Evolutionary conservation across 2,888 invertebrate genomes (phyloP).

Genomic region (Hydrotaea cyrtoneurina): DNA sequence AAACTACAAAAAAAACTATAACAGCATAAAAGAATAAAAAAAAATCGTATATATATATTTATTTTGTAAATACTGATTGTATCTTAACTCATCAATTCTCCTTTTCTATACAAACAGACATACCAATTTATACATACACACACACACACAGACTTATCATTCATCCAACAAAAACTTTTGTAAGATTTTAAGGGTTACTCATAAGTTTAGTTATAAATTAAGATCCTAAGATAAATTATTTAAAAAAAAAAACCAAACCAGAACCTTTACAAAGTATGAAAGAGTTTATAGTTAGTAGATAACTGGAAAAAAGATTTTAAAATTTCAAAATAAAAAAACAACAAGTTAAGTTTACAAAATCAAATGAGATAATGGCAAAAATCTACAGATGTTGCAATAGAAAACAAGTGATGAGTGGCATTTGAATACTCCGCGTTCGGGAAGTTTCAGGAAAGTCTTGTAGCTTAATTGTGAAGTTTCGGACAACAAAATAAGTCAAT

Average conservation of each 20-base stretch:
- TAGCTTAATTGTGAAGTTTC: no score
- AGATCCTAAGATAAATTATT: slow-evolving; percentile 14
- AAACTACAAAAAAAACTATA: background rate
- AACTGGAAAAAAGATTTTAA: background rate
- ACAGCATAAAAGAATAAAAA: background rate
- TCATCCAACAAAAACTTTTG: slow-evolving; percentile 17
- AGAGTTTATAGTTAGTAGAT: slow-evolving; percentile 48
- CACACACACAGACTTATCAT: background rate
- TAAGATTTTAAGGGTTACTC: slow-evolving; percentile 27
- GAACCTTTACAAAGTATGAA: slow-evolving; percentile 30
- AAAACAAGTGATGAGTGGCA: background rate
- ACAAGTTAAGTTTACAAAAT: no score
- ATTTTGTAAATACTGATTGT: slow-evolving; percentile 37
- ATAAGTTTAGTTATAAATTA: slow-evolving; percentile 26
- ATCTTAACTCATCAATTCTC: slow-evolving; percentile 24
- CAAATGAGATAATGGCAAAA: background rate
- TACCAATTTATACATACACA: slow-evolving; percentile 14
- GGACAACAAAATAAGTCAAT: no score
- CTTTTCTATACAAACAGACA: slow-evolving; percentile 33
- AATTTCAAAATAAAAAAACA: background rate
- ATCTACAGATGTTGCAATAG: slow-evolving; percentile 13
- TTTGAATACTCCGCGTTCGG: no score
- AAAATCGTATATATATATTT: background rate
- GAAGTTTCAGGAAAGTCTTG: no score
- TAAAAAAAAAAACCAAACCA: slow-evolving; percentile 7